Evolutionary conservation across 2,888 invertebrate species (phyloP).

Genomic region (Pheosia gnoma): DNA sequence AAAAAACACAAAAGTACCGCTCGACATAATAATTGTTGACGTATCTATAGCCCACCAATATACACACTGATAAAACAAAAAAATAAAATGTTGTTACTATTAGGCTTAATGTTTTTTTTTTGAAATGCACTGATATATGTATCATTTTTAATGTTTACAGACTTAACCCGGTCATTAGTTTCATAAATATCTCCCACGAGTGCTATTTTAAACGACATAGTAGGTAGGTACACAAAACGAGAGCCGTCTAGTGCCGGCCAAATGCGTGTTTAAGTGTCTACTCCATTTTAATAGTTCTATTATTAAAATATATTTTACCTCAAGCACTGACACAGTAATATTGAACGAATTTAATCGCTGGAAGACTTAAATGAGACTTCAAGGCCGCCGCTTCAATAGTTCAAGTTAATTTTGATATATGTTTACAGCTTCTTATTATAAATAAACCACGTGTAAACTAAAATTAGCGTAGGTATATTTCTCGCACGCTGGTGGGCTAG

Average conservation of each 20-base stretch:
- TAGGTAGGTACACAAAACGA: constrained; percentile 55
- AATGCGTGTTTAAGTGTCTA: constrained; percentile 31
- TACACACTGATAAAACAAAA: no score
- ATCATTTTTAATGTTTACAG: constrained; percentile 63
- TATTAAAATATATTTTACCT: background rate
- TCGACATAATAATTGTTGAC: background rate
- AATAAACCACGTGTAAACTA: constrained; percentile 15
- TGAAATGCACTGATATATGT: constrained; percentile 45
- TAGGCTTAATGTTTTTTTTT: background rate
- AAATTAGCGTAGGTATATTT: constrained; percentile 19
- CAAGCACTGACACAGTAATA: background rate
- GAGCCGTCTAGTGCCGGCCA: constrained; percentile 58
- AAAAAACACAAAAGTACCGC: background rate
- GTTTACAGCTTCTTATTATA: constrained; percentile 21
- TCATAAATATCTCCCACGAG: constrained; percentile 76
- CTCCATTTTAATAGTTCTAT: constrained; percentile 22
- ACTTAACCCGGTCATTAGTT: constrained; percentile 79
- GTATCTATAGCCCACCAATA: background rate
- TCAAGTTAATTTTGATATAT: constrained; percentile 28
- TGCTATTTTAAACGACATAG: constrained; percentile 73
- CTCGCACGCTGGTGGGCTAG: constrained; percentile 9
- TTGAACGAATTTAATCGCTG: constrained; percentile 9
- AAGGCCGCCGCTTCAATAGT: constrained; percentile 21
- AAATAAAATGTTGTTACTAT: no score
- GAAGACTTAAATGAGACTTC: constrained; percentile 8